Percentiles rank a stretch among this genome's conserved stretches.
These are phyloP conservation scores for Gorsachius magnificus DNA, from an alignment of 2,797 vertebrate species.

Conservation along the genomic window DNA sequence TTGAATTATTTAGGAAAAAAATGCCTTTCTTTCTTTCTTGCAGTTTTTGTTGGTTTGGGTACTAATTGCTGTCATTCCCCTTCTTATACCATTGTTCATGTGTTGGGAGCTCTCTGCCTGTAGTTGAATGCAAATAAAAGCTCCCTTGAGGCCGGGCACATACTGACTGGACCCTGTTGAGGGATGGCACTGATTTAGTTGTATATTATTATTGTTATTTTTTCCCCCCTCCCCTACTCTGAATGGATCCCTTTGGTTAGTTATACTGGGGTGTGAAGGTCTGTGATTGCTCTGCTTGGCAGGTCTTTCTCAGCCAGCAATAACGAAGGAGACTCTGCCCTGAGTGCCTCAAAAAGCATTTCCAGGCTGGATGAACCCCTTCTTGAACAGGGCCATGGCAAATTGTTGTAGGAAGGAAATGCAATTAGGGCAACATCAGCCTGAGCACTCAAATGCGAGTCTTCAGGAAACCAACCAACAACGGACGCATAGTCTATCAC, in stretches of 20 bases:
- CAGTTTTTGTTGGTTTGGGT: neutral
- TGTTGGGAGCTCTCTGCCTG: neutral
- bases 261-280: neutral
- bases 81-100: neutral
- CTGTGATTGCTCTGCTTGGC: neutral
- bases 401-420: slow-evolving; percentile 9
- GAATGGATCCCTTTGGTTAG: neutral
- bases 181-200: neutral
- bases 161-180: neutral
- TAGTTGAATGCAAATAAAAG: neutral
- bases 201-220: neutral
- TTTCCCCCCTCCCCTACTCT: neutral
- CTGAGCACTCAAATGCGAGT: neutral
- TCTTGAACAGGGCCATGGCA: neutral
- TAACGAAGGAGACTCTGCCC: neutral
- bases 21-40: neutral
- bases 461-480: slow-evolving; percentile 11
- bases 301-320: neutral
- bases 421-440: neutral
- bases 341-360: neutral
- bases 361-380: neutral
- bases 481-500: neutral
- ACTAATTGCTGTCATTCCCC: neutral
- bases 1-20: neutral
- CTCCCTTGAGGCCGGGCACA: neutral